These are phyloP conservation scores for Drosophila melanica DNA, from an alignment of 1,140 invertebrate species.

Conservation along the genomic window DNA sequence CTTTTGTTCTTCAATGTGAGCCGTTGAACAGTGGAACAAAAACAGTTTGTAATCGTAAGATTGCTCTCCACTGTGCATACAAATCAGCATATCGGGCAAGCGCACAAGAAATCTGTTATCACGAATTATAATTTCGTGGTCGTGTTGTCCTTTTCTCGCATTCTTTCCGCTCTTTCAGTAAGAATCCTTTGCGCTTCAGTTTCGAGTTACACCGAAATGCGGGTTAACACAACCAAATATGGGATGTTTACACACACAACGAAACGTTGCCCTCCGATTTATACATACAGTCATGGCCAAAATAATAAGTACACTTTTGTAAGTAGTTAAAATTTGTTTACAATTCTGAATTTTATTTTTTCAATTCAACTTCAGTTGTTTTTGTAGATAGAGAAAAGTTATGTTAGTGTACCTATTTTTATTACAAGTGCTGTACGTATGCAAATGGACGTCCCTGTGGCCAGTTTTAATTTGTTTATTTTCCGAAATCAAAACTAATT, in stretches of 20 bases:
- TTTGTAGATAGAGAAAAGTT: too few relatives aligned
- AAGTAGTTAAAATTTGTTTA: too few relatives aligned
- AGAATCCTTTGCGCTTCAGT: constrained; percentile 24
- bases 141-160: not conserved
- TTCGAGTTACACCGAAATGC: constrained; percentile 58
- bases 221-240: constrained; percentile 29
- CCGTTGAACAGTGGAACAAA: constrained; percentile 22
- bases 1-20: constrained; percentile 3
- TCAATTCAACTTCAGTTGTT: too few relatives aligned
- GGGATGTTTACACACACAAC: not conserved
- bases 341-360: too few relatives aligned
- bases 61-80: not conserved
- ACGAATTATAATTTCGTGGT: not conserved
- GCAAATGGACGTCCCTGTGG: constrained; percentile 5
- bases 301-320: not conserved
- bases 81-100: too few relatives aligned
- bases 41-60: too few relatives aligned
- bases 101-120: too few relatives aligned
- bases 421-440: too few relatives aligned
- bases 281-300: too few relatives aligned
- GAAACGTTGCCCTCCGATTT: not conserved
- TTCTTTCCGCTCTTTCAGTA: not conserved
- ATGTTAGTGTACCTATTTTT: too few relatives aligned
- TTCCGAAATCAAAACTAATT: constrained; percentile 59
- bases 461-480: constrained; percentile 54